phyloP scores from a whole-genome alignment of 1,140 invertebrate species.

The Delia radicum region DNA sequence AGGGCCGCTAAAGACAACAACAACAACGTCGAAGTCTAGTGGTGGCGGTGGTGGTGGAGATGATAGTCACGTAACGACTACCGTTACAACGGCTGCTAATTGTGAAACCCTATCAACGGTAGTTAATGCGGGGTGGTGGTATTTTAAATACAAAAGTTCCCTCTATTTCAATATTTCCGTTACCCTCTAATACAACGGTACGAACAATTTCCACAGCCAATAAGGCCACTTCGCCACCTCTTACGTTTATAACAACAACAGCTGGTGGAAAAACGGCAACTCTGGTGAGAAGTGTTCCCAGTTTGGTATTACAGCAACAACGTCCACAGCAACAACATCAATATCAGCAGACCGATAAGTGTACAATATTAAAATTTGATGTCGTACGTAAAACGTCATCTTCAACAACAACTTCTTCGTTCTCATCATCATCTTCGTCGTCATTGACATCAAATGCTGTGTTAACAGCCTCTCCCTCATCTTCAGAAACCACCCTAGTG shows the following conservation, averaged over 20 bases:
- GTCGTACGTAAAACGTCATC: slow-evolving; percentile 34
- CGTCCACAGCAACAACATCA: slow-evolving; percentile 49
- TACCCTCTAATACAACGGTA: slow-evolving; percentile 35
- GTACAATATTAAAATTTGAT: slow-evolving; percentile 50
- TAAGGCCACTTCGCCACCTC: slow-evolving; percentile 47
- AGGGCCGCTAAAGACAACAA: slow-evolving; percentile 14
- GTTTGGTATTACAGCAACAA: slow-evolving; percentile 14
- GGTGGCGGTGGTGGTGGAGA: neutral
- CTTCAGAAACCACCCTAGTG: neutral
- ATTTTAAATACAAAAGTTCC: slow-evolving; percentile 37
- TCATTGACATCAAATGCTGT: slow-evolving; percentile 25
- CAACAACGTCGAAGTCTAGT: neutral
- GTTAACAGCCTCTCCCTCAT: neutral
- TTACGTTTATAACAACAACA: slow-evolving; percentile 24
- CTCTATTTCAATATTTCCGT: slow-evolving; percentile 52
- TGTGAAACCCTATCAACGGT: slow-evolving; percentile 28
- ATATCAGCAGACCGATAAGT: slow-evolving; percentile 53
- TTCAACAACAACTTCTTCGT: slow-evolving; percentile 13
- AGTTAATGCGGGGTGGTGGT: slow-evolving; percentile 35
- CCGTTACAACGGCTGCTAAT: neutral
- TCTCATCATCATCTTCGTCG: too few species aligned
- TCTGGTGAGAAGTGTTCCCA: slow-evolving; percentile 25
- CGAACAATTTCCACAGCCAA: slow-evolving; percentile 41
- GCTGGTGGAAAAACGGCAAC: neutral
- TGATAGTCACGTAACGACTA: slow-evolving; percentile 14